Conservation (phyloP, 2,888 invertebrate species). For the Neoaliturus tenellus region DNA sequence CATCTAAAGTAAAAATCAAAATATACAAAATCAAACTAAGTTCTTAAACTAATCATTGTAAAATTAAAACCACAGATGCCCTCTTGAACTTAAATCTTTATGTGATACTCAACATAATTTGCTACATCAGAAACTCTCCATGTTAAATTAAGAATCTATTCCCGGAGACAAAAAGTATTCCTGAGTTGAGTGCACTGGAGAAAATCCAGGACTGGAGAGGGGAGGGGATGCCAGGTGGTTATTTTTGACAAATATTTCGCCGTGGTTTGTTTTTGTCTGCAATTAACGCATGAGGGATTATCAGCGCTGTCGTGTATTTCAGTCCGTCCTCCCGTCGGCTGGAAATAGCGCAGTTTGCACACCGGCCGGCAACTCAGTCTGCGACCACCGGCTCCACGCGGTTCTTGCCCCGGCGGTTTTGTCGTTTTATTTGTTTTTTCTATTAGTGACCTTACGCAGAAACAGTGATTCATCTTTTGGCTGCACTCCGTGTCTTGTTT, state of each 20-base stretch:
- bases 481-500: not conserved
- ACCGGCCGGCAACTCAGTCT: constrained; percentile 3
- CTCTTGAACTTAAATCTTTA: too few species aligned
- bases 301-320: constrained; percentile 38
- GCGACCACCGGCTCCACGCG: constrained; percentile 2
- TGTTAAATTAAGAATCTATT: not conserved
- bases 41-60: too few species aligned
- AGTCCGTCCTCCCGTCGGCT: constrained; percentile 28
- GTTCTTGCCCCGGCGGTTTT: not conserved
- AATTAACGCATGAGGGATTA: constrained; percentile 38
- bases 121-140: too few species aligned
- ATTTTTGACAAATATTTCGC: constrained; percentile 20
- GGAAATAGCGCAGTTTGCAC: constrained; percentile 33
- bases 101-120: too few species aligned
- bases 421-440: not conserved
- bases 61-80: too few species aligned
- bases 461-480: not conserved
- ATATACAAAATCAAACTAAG: too few species aligned
- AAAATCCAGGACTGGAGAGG: not conserved
- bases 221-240: not conserved
- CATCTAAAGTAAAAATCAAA: too few species aligned
- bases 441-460: not conserved
- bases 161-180: not conserved
- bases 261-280: constrained; percentile 26
- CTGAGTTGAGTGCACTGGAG: not conserved